phyloP scores from a whole-genome alignment of 2,113 vertebrate genomes.

The Coreoperca whiteheadi region DNA sequence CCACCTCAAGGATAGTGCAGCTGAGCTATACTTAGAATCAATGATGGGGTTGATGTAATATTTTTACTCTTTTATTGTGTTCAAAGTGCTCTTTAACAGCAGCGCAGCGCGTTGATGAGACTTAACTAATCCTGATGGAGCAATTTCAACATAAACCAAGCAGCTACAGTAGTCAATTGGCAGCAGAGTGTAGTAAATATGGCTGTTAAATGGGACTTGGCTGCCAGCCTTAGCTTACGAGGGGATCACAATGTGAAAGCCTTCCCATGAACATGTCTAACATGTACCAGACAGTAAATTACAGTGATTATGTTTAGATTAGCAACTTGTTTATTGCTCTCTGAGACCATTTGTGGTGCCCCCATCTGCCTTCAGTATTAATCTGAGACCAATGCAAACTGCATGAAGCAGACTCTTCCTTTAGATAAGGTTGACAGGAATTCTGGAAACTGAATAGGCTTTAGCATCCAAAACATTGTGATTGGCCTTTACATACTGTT shows the following conservation, averaged over 20 bases:
- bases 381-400: neutral
- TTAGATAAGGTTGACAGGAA: neutral
- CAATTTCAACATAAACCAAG: conserved; percentile 39
- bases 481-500: neutral
- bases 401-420: neutral
- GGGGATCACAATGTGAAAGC: conserved; percentile 35
- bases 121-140: conserved; percentile 50
- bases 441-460: conserved; percentile 3
- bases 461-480: neutral
- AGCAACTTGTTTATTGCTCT: conserved; percentile 47
- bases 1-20: conserved; percentile 66
- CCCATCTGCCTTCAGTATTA: neutral
- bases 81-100: conserved; percentile 30
- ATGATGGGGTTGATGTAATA: conserved; percentile 32
- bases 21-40: conserved; percentile 64
- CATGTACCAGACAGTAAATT: conserved; percentile 39
- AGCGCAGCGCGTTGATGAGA: neutral
- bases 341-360: conserved; percentile 2
- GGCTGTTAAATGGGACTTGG: conserved; percentile 54
- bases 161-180: conserved; percentile 21
- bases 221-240: conserved; percentile 28
- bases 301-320: conserved; percentile 59
- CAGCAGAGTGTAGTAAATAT: conserved; percentile 57
- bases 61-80: conserved; percentile 43
- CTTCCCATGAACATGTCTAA: conserved; percentile 42